These are phyloP conservation scores for Callopanchax toddi DNA, from an alignment of 2,113 vertebrate genomes.

Conservation along the genomic window DNA sequence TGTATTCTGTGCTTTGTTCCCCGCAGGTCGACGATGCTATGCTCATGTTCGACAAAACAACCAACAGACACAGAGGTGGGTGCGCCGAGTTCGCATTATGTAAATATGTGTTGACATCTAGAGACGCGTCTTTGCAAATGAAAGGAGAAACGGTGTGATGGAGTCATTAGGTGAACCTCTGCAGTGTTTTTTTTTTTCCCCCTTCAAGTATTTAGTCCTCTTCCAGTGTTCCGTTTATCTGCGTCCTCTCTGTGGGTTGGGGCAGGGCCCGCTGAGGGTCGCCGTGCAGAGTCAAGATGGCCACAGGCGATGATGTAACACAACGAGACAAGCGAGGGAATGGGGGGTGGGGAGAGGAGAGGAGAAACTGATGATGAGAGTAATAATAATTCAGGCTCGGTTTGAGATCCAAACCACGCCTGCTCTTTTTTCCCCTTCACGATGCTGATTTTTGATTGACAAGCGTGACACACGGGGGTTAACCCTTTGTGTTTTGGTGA, in stretches of 20 bases:
- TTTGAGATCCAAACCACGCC: background rate
- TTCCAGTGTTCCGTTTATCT: slow-evolving; percentile 23
- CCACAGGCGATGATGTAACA: slow-evolving; percentile 38
- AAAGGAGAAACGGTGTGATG: slow-evolving; percentile 17
- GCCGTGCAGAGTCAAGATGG: slow-evolving; percentile 30
- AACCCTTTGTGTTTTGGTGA: slow-evolving; percentile 12
- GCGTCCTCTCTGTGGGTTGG: slow-evolving; percentile 27
- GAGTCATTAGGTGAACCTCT: slow-evolving; percentile 25
- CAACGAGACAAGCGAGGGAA: slow-evolving; percentile 33
- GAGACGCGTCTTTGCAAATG: slow-evolving; percentile 14
- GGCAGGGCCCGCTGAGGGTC: too few relatives aligned
- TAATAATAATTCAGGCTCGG: slow-evolving; percentile 7
- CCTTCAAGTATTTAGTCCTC: slow-evolving; percentile 14
- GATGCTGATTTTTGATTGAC: slow-evolving; percentile 48
- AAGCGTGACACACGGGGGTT: slow-evolving; percentile 10
- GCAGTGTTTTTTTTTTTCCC: background rate
- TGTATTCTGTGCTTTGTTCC: slow-evolving; percentile 63
- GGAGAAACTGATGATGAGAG: background rate
- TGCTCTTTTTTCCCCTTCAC: too few relatives aligned
- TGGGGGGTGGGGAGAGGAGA: too few relatives aligned
- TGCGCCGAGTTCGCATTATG: slow-evolving; percentile 2
- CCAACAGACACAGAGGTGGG: slow-evolving; percentile 94
- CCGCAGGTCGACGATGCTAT: slow-evolving; percentile 94
- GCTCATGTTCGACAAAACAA: slow-evolving; percentile 99
- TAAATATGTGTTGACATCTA: slow-evolving; percentile 2